These are phyloP conservation scores for Proterorhinus semilunaris DNA, from an alignment of 2,113 vertebrate species.

Conservation along the genomic window DNA sequence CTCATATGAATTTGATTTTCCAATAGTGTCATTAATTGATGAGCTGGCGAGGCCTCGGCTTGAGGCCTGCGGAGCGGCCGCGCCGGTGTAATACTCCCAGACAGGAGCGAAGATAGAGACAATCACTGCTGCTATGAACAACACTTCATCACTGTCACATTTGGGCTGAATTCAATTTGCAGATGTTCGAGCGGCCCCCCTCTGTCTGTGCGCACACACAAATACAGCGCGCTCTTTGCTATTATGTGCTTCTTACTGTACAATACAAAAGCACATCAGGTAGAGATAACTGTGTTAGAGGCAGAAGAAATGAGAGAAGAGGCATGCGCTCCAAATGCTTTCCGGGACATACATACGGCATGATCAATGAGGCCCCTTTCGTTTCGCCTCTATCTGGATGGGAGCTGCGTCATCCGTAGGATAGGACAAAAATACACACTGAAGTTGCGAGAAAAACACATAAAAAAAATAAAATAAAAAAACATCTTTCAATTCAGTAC, in stretches of 20 bases:
- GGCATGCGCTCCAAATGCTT: constrained; percentile 23
- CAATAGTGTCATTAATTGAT: constrained; percentile 79
- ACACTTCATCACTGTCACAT: constrained; percentile 87
- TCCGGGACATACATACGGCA: constrained; percentile 3
- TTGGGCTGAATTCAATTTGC: constrained; percentile 87
- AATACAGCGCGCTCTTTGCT: constrained; percentile 38
- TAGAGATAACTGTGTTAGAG: constrained; percentile 70
- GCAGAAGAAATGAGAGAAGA: constrained; percentile 28
- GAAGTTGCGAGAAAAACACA: constrained; percentile 3
- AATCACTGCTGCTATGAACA: constrained; percentile 86
- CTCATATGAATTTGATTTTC: constrained; percentile 77
- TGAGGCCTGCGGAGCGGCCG: constrained; percentile 51
- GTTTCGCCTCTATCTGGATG: constrained; percentile 4
- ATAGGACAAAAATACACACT: background rate
- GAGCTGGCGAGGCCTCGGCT: constrained; percentile 65
- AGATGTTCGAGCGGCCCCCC: constrained; percentile 71
- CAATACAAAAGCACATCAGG: constrained; percentile 64
- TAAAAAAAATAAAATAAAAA: constrained; percentile 1
- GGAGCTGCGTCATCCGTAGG: background rate
- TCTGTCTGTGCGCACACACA: constrained; percentile 26
- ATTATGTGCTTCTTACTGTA: constrained; percentile 83
- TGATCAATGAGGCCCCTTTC: constrained; percentile 23
- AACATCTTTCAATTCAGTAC: no score
- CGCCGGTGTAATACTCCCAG: constrained; percentile 68
- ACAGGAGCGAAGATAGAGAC: constrained; percentile 83